These are phyloP conservation scores for Pempheris klunzingeri DNA, from an alignment of 2,797 vertebrate genomes.

Conservation along the genomic window DNA sequence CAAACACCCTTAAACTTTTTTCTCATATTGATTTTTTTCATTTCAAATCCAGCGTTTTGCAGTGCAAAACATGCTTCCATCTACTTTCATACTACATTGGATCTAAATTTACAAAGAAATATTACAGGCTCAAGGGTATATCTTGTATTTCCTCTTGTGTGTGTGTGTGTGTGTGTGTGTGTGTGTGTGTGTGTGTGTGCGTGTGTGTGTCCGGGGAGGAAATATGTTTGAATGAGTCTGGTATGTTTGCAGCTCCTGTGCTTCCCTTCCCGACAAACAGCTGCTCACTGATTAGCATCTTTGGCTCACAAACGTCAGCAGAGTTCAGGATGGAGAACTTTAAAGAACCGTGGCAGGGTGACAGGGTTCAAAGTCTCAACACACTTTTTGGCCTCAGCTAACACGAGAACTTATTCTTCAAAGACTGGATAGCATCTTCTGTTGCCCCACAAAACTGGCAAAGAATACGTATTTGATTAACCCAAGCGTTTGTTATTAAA, in stretches of 20 bases:
- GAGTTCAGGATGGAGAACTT: not conserved
- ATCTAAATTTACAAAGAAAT: not conserved
- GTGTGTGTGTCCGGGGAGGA: conserved; percentile 35
- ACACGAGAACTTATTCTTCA: not conserved
- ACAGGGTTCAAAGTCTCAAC: conserved; percentile 15
- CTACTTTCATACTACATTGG: too few relatives aligned
- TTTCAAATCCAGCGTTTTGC: not conserved
- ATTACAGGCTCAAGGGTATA: too few relatives aligned
- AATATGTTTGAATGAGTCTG: conserved; percentile 57
- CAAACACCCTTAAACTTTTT: not conserved
- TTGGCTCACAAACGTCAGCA: conserved; percentile 11
- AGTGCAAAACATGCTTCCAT: not conserved
- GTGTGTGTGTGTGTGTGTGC: conserved; percentile 4
- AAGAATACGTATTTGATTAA: not conserved
- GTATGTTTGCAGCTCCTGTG: conserved; percentile 49
- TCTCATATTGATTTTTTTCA: not conserved
- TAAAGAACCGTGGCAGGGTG: not conserved
- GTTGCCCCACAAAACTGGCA: not conserved
- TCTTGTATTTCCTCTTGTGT: not conserved
- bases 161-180: conserved; percentile 17
- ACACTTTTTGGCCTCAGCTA: not conserved
- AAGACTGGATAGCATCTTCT: not conserved
- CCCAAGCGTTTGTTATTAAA: too few relatives aligned
- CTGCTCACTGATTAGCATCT: conserved; percentile 58
- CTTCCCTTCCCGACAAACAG: conserved; percentile 61